Evolutionary conservation across 2,888 invertebrate species (phyloP).

Genomic region (Scelioninae gen. 1): DNA sequence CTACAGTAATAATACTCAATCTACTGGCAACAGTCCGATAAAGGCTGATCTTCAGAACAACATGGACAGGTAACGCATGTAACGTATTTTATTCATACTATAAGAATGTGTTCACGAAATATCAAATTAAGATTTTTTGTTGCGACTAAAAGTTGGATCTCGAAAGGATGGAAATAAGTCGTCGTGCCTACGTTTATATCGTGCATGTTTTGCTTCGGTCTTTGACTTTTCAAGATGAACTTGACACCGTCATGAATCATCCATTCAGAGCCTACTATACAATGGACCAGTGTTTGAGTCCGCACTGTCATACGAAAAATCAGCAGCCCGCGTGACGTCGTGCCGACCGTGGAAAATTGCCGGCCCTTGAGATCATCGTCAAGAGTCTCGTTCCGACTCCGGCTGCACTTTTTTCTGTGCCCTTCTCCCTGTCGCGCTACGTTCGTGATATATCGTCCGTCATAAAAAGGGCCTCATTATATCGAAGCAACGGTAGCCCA

Average conservation of each 20-base stretch:
- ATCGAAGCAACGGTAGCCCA: constrained; percentile 48
- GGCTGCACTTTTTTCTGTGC: constrained; percentile 48
- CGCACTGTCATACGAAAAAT: constrained; percentile 74
- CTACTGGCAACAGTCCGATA: constrained; percentile 94
- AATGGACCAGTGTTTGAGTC: constrained; percentile 78
- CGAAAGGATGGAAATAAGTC: too few species aligned
- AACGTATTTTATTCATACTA: constrained; percentile 21
- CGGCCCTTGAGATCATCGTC: constrained; percentile 63
- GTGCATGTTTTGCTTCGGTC: constrained; percentile 19
- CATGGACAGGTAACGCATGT: constrained; percentile 84
- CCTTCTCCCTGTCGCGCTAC: not conserved
- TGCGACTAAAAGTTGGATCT: constrained; percentile 10
- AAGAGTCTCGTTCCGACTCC: constrained; percentile 49
- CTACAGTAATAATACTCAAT: constrained; percentile 90
- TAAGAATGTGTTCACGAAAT: constrained; percentile 49
- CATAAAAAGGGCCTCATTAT: constrained; percentile 65
- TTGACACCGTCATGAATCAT: constrained; percentile 77
- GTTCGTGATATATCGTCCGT: constrained; percentile 47
- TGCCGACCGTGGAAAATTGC: constrained; percentile 75
- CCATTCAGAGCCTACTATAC: constrained; percentile 73
- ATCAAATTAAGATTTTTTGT: constrained; percentile 49
- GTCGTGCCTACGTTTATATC: too few species aligned
- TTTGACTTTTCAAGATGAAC: constrained; percentile 64
- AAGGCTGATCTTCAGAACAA: constrained; percentile 87
- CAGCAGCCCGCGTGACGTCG: constrained; percentile 71